A percentile compares a stretch with the other conserved stretches of the same genome.
phyloP scores from a whole-genome alignment of 37 sponge, comb jelly and placozoan species.

The Diacarnus erythraeanus region DNA sequence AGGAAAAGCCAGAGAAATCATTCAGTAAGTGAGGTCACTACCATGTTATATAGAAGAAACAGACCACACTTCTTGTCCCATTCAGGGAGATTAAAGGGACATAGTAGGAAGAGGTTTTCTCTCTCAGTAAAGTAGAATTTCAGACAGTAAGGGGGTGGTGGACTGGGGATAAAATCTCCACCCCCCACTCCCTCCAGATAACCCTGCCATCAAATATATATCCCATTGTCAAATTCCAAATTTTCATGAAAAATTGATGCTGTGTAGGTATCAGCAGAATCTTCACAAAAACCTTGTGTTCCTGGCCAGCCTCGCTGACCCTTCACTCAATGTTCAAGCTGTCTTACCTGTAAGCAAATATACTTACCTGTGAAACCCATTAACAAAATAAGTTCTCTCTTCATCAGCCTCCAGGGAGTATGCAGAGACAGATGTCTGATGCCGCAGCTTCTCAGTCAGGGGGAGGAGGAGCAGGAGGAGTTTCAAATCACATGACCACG shows the following conservation, averaged over 20 bases:
- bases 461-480: neutral
- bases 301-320: constrained; percentile 81
- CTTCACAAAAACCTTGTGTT: constrained; percentile 85
- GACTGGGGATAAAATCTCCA: too few relatives aligned
- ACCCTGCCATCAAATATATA: too few relatives aligned
- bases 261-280: constrained; percentile 80
- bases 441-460: neutral
- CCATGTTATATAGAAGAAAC: too few relatives aligned
- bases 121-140: too few relatives aligned
- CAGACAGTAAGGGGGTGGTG: too few relatives aligned
- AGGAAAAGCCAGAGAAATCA: constrained; percentile 65
- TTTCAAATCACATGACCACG: neutral
- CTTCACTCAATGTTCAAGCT: constrained; percentile 52
- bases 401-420: neutral
- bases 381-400: neutral
- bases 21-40: constrained; percentile 73
- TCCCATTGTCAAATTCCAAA: neutral
- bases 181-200: too few relatives aligned
- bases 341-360: constrained; percentile 53
- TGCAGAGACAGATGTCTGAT: too few relatives aligned
- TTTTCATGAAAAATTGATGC: neutral
- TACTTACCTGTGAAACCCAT: constrained; percentile 25
- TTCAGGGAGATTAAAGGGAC: too few relatives aligned
- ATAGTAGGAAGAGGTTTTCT: too few relatives aligned
- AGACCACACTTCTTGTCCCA: too few relatives aligned